phyloP scores from a whole-genome alignment of 2,113 vertebrate species.

The Sporophila hypoxantha region DNA sequence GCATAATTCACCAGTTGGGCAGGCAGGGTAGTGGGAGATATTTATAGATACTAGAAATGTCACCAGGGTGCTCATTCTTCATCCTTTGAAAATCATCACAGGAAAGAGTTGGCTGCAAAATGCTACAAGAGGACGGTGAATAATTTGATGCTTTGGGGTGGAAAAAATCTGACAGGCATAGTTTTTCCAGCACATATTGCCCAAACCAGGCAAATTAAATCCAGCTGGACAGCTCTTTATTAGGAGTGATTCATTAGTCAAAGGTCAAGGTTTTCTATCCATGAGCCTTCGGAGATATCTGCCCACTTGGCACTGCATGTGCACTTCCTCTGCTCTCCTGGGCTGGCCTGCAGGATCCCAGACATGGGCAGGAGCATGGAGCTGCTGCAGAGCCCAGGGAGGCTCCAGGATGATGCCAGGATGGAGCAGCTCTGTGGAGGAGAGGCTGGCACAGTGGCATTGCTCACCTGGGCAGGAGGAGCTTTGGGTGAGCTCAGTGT shows the following conservation, averaged over 20 bases:
- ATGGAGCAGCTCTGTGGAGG: not conserved
- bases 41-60: conserved; percentile 58
- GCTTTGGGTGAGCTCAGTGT: too few relatives aligned
- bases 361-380: fast-evolving
- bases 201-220: conserved; percentile 1
- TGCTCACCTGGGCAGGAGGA: too few relatives aligned
- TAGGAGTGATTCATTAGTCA: not conserved
- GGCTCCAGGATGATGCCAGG: not conserved
- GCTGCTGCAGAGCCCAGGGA: not conserved
- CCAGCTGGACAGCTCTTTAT: not conserved
- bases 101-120: conserved; percentile 22
- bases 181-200: not conserved
- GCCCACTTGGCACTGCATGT: not conserved
- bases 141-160: conserved; percentile 5
- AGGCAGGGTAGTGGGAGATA: conserved; percentile 29
- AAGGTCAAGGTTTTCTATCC: not conserved
- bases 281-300: not conserved
- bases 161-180: not conserved
- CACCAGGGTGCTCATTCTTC: conserved; percentile 37
- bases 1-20: conserved; percentile 45
- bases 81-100: conserved; percentile 45
- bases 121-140: not conserved
- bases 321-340: not conserved
- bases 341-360: not conserved
- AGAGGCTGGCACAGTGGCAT: not conserved